phyloP scores from a whole-genome alignment of 2,888 invertebrate genomes.

The Bellardia pandia region DNA sequence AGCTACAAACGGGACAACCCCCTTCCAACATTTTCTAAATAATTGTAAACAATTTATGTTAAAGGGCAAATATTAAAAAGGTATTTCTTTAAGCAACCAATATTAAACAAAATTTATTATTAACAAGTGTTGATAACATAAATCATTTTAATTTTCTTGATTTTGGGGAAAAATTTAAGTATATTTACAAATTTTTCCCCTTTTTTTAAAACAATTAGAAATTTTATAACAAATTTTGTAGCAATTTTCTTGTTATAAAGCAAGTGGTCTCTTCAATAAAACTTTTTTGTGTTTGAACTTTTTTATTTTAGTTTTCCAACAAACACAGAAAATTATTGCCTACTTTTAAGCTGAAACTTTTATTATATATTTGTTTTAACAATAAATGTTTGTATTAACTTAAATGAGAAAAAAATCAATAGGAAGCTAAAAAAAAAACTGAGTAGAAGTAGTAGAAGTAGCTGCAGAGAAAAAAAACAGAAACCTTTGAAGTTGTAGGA shows the following conservation, averaged over 20 bases:
- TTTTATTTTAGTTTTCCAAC: conserved; percentile 51
- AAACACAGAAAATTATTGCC: conserved; percentile 64
- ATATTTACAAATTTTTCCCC: neutral
- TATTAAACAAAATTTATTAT: conserved; percentile 47
- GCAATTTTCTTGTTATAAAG: conserved; percentile 60
- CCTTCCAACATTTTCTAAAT: conserved; percentile 58
- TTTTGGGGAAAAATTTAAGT: neutral
- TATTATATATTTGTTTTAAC: conserved; percentile 54
- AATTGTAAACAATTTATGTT: conserved; percentile 35
- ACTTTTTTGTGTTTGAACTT: conserved; percentile 51
- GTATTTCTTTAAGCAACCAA: neutral
- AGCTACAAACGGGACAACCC: conserved; percentile 57
- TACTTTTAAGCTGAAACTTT: conserved; percentile 71
- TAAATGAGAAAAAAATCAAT: conserved; percentile 69
- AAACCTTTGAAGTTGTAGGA: conserved; percentile 69
- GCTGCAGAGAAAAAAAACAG: conserved; percentile 23
- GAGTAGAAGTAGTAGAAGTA: neutral
- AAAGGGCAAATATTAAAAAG: conserved; percentile 11
- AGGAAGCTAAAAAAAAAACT: conserved; percentile 41
- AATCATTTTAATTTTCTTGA: conserved; percentile 43
- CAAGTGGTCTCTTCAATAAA: conserved; percentile 55
- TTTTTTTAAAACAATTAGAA: conserved; percentile 50
- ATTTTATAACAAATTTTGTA: conserved; percentile 61
- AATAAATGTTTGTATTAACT: conserved; percentile 70
- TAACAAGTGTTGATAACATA: conserved; percentile 67